Base-by-base conservation (phyloP, 2,888 invertebrate genomes). In the Lasioglossum oenotherae region DNA sequence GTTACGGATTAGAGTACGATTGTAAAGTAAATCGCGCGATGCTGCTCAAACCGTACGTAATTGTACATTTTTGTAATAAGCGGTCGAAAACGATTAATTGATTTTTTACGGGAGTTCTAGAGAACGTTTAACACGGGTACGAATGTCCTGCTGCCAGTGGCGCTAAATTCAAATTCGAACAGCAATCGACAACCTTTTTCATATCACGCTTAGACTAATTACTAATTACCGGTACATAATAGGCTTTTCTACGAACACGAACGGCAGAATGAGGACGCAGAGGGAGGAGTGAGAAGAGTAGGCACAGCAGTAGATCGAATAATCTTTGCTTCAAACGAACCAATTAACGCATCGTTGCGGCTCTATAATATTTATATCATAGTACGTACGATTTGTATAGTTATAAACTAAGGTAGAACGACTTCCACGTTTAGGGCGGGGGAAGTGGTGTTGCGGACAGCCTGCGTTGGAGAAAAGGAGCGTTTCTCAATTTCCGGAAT, bases 41-140 rank as follows among this genome's bases (percentile, higher is more conserved):
- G 84, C 86, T 90, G 91, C 91, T 91, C 91, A 91, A 91, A 84
- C 41, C 38, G 41, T 71, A 71, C 53, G 72, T 73, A 83, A 82
- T 84, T 90, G 84, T 88, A 88, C 87, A 87, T 89, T 87, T 86
- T 89, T 90, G 74, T 88, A 91, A 81, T 81, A 83, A 86, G 60
- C 53, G 74, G 57, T 84, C 81, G 69, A 75, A 83, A 79, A 79
- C 46, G 60, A 78, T 86, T 77, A 71, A 80, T 86, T 86, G 84
- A 79, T 84, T 87, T 86, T 23, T 67, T 84, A 81, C 75, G 74
- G 80, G 80, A 84, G 83, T 84, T 81, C 77, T 73, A 67, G 35
- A 44, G 60, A 67, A 64, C 84, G 79, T 84, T 78, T 71, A 78
- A 67, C 67, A 69, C 44, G 41, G 69, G 74, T 78, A 64, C 72